Evolutionary conservation across 2,888 invertebrate species (phyloP).

Genomic region (Scaptomyza parva): DNA sequence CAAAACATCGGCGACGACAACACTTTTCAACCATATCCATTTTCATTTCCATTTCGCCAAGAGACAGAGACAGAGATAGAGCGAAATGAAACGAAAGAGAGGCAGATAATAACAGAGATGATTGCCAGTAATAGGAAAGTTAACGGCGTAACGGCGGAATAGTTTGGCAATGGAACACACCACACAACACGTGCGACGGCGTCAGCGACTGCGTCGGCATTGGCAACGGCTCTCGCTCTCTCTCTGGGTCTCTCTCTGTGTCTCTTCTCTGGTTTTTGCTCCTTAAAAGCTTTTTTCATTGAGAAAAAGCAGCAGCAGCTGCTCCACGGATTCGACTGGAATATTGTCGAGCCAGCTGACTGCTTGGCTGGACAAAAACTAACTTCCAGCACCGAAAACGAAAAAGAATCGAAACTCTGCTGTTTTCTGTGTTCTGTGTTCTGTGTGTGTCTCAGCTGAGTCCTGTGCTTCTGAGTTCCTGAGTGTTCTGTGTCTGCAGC

Average conservation of each 20-base stretch:
- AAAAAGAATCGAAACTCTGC: slow-evolving; percentile 20
- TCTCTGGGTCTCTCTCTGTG: no score
- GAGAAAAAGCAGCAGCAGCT: slow-evolving; percentile 36
- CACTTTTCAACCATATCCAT: slow-evolving; percentile 13
- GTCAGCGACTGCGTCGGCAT: slow-evolving; percentile 50
- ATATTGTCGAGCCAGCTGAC: no score
- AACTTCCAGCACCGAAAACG: slow-evolving; percentile 43
- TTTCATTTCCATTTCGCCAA: slow-evolving; percentile 36
- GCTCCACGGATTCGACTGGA: no score
- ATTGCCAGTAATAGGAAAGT: slow-evolving; percentile 14
- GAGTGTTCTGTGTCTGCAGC: no score
- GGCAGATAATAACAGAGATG: slow-evolving; percentile 45
- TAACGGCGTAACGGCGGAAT: slow-evolving; percentile 19
- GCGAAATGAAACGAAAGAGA: background rate
- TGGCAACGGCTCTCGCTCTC: slow-evolving; percentile 53
- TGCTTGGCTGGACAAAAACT: no score
- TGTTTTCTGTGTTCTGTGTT: no score
- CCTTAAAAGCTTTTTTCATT: slow-evolving; percentile 63
- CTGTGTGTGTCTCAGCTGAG: slow-evolving; percentile 41
- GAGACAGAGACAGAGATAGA: background rate
- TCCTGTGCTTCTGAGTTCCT: no score
- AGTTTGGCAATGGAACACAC: slow-evolving; percentile 31
- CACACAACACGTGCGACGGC: slow-evolving; percentile 47
- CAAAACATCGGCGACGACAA: slow-evolving; percentile 27
- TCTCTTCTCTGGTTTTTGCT: no score